A percentile compares a stretch with the other conserved stretches of the same genome.
phyloP scores from a whole-genome alignment of 2,113 vertebrate species.

The Limanda limanda region DNA sequence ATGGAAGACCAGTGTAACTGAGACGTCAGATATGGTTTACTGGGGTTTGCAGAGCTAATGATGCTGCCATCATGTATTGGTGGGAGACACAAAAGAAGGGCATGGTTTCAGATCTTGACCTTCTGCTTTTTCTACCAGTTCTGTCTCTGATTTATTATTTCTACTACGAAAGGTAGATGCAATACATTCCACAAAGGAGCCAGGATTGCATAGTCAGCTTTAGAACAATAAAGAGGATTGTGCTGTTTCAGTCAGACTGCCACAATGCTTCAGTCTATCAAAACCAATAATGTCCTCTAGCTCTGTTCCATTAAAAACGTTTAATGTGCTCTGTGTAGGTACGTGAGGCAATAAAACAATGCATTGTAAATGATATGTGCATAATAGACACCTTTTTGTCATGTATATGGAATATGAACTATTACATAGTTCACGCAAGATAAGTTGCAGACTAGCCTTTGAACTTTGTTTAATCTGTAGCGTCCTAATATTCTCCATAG shows the following conservation, averaged over 20 bases:
- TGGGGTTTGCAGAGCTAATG: conserved; percentile 17
- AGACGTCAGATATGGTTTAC: conserved; percentile 21
- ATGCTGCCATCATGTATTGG: conserved; percentile 1
- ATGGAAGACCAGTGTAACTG: not conserved
- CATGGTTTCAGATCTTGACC: conserved; percentile 20
- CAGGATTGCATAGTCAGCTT: not conserved
- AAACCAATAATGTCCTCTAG: not conserved
- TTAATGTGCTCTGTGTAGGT: conserved; percentile 11
- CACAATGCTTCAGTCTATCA: conserved; percentile 23
- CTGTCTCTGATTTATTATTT: conserved; percentile 15
- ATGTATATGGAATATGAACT: conserved; percentile 19
- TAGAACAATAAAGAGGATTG: conserved; percentile 13
- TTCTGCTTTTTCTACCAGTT: not conserved
- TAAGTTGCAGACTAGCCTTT: conserved; percentile 7
- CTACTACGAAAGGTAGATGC: not conserved
- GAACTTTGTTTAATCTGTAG: conserved; percentile 29
- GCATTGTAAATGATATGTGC: conserved; percentile 9
- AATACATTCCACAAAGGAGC: not conserved
- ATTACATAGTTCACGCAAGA: conserved; percentile 20
- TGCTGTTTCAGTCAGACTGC: conserved; percentile 1
- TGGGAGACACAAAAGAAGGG: not conserved
- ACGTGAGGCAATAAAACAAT: conserved; percentile 27
- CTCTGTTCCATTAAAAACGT: not conserved
- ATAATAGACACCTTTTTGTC: conserved; percentile 6
- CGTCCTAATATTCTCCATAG: conserved; percentile 40